These are phyloP conservation scores for Gadopsis marmoratus DNA, from an alignment of 2,797 vertebrate genomes.

Conservation along the genomic window DNA sequence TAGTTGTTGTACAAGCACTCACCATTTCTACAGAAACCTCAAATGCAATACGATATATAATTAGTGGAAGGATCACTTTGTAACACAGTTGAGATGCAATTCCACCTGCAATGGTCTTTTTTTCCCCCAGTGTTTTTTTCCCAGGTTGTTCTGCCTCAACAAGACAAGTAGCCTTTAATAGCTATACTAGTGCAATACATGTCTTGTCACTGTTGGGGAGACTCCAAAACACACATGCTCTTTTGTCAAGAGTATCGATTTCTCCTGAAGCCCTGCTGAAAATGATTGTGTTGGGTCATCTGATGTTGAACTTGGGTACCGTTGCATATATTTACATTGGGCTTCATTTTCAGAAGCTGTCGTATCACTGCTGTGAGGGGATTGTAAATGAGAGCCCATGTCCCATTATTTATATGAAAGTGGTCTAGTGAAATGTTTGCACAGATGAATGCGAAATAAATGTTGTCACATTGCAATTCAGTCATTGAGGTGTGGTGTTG, in stretches of 20 bases:
- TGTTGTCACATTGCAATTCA: constrained; percentile 66
- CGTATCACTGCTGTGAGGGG: constrained; percentile 69
- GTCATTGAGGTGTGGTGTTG: constrained; percentile 74
- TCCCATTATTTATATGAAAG: constrained; percentile 71
- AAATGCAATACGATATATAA: constrained; percentile 63
- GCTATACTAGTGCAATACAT: constrained; percentile 78
- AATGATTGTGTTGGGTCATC: constrained; percentile 24
- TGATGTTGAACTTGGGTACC: constrained; percentile 30
- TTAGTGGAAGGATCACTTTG: constrained; percentile 52
- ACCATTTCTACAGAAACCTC: constrained; percentile 41
- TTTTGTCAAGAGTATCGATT: constrained; percentile 19
- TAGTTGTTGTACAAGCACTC: constrained; percentile 23
- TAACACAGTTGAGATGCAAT: constrained; percentile 47
- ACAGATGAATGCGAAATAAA: constrained; percentile 66
- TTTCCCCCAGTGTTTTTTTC: constrained; percentile 8
- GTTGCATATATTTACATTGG: constrained; percentile 52
- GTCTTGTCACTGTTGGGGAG: constrained; percentile 78
- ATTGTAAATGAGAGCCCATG: constrained; percentile 50
- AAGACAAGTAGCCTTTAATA: constrained; percentile 58
- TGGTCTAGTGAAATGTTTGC: constrained; percentile 71
- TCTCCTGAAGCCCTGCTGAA: constrained; percentile 52
- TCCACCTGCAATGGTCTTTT: constrained; percentile 33
- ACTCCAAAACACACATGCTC: constrained; percentile 30
- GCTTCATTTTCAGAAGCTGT: constrained; percentile 80
- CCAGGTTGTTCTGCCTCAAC: constrained; percentile 35